These are phyloP conservation scores for Tenthredo notha DNA, from an alignment of 2,888 invertebrate species.

Conservation along the genomic window DNA sequence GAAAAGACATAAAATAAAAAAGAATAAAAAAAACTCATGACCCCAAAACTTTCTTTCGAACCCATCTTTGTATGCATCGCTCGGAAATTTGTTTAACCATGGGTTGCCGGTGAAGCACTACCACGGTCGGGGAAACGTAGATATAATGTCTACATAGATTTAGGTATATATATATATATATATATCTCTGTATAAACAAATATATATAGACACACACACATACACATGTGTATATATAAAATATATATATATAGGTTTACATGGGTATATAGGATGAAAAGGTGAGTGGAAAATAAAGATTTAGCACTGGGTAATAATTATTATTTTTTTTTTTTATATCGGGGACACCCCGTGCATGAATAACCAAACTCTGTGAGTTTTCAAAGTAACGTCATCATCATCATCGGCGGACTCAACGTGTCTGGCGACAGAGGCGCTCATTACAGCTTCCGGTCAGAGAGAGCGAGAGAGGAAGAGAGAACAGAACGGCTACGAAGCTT, in stretches of 20 bases:
- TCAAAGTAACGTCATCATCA: conserved; percentile 74
- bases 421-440: conserved; percentile 75
- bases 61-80: conserved; percentile 20
- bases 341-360: conserved; percentile 7
- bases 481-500: not conserved
- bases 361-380: conserved; percentile 64
- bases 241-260: not conserved
- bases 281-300: not conserved
- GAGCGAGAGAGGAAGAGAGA: conserved; percentile 57
- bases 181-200: too few species aligned
- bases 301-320: conserved; percentile 15
- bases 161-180: not conserved
- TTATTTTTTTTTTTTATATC: not conserved
- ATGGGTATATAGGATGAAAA: not conserved
- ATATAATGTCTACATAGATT: not conserved
- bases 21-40: not conserved
- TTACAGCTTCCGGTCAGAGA: conserved; percentile 75
- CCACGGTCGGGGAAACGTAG: not conserved
- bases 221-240: not conserved
- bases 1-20: too few species aligned
- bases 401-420: conserved; percentile 65
- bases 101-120: not conserved
- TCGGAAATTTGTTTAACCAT: conserved; percentile 25
- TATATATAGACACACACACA: too few species aligned
- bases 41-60: conserved; percentile 21